Percentiles rank a stretch among this genome's conserved stretches.
Evolutionary conservation across 2,888 invertebrate genomes (phyloP).

Genomic region (Erannis defoliaria): DNA sequence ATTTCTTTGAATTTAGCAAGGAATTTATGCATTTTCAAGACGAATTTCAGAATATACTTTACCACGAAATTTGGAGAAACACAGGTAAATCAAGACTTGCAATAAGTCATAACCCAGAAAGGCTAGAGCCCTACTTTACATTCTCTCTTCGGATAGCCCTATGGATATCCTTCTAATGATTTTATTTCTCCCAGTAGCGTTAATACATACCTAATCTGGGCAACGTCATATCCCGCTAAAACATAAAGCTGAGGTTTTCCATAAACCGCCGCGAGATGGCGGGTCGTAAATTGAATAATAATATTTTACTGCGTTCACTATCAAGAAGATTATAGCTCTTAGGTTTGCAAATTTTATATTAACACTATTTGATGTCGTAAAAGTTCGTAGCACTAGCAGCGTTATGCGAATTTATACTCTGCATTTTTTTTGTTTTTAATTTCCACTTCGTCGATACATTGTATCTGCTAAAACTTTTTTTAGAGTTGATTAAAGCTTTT

Average conservation of each 20-base stretch:
- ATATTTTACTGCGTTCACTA: constrained; percentile 43
- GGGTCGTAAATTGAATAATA: constrained; percentile 49
- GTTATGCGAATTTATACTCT: neutral
- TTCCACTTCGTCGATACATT: too few species aligned
- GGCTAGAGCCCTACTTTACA: too few species aligned
- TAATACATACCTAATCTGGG: neutral
- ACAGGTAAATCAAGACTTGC: too few species aligned
- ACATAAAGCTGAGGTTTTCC: constrained; percentile 35
- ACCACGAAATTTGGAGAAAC: too few species aligned
- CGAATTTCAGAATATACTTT: too few species aligned
- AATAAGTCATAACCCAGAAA: too few species aligned
- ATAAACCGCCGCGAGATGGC: constrained; percentile 43
- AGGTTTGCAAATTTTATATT: constrained; percentile 14
- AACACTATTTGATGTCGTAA: constrained; percentile 15
- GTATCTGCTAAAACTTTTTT: too few species aligned
- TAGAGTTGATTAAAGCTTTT: too few species aligned
- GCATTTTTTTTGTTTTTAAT: neutral
- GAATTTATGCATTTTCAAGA: too few species aligned
- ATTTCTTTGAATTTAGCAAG: too few species aligned
- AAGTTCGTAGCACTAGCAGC: neutral
- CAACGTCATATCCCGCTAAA: constrained; percentile 21
- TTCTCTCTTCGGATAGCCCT: too few species aligned
- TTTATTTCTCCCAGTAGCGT: neutral
- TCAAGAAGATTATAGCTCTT: constrained; percentile 17
- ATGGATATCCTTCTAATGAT: neutral